These are phyloP conservation scores for Pedionomus torquatus DNA, from an alignment of 2,113 vertebrate genomes.

Conservation along the genomic window DNA sequence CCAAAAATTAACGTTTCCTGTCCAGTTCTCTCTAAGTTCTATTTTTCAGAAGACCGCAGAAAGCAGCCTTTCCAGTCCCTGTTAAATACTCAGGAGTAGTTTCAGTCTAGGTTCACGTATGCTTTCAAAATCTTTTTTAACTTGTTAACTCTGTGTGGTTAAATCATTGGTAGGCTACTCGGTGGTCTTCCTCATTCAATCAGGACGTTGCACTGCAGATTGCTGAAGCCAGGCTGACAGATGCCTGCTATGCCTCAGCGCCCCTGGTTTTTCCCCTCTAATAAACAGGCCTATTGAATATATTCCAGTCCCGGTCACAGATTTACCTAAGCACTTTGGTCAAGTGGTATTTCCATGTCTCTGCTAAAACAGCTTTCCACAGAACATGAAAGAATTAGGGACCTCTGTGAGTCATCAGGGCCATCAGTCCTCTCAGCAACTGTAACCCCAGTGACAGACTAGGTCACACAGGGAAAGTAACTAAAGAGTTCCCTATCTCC, in stretches of 20 bases:
- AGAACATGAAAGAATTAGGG: background rate
- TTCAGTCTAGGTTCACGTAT: background rate
- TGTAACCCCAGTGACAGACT: background rate
- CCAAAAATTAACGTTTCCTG: background rate
- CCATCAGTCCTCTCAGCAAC: background rate
- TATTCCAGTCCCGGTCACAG: background rate
- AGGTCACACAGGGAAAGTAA: no score
- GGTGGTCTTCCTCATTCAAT: background rate
- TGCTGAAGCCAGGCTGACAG: background rate
- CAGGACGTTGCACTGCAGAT: accelerated
- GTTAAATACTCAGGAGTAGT: background rate
- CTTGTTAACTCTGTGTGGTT: background rate
- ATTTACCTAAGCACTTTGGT: background rate
- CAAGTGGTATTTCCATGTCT: background rate
- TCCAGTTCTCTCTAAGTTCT: background rate
- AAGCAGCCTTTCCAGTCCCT: background rate
- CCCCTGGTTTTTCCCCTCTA: background rate
- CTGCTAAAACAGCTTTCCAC: background rate
- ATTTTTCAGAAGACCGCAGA: background rate
- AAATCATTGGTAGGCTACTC: background rate
- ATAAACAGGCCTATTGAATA: background rate
- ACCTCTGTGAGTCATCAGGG: background rate
- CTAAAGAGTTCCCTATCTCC: no score
- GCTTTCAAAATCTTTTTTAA: background rate
- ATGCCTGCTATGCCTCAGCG: background rate